A percentile compares a stretch with the other conserved stretches of the same genome.
Conservation (phyloP, 2,113 vertebrate genomes). For the Mesoclemmys tuberculata region DNA sequence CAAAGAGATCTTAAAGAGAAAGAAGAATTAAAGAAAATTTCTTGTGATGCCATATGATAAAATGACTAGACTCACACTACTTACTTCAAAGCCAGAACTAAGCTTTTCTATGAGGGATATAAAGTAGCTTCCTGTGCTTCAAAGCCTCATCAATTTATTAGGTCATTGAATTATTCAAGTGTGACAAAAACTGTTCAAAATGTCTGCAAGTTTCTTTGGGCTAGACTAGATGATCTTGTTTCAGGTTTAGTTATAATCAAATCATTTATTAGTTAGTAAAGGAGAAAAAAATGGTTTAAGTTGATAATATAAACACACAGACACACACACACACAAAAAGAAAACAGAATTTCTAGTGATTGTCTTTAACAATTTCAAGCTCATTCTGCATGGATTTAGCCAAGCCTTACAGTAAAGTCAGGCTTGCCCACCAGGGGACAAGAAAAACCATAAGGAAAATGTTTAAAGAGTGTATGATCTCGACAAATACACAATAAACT, state of each 20-base stretch:
- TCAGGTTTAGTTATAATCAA: neutral
- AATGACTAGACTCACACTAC: constrained; percentile 69
- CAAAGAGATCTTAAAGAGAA: constrained; percentile 68
- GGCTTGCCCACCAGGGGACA: neutral
- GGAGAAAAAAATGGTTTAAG: neutral
- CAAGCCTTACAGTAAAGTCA: neutral
- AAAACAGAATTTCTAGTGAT: neutral
- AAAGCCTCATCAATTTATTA: constrained; percentile 41
- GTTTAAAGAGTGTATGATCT: neutral
- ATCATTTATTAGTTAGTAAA: neutral
- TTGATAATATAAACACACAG: neutral
- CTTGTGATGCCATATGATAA: constrained; percentile 72
- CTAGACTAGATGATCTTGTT: neutral
- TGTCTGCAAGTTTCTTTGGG: neutral
- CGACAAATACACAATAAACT: rapidly evolving
- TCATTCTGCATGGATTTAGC: neutral
- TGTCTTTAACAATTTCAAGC: neutral
- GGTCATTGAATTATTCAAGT: constrained; percentile 38
- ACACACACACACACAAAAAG: neutral
- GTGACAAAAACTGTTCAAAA: neutral
- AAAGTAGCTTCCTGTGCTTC: constrained; percentile 40
- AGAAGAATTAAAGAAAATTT: constrained; percentile 66
- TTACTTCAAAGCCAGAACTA: constrained; percentile 71
- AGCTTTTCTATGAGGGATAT: constrained; percentile 48
- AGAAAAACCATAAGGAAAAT: neutral